Evolutionary conservation across 2,888 invertebrate species (phyloP).

Genomic region (Pyrocoelia pectoralis): DNA sequence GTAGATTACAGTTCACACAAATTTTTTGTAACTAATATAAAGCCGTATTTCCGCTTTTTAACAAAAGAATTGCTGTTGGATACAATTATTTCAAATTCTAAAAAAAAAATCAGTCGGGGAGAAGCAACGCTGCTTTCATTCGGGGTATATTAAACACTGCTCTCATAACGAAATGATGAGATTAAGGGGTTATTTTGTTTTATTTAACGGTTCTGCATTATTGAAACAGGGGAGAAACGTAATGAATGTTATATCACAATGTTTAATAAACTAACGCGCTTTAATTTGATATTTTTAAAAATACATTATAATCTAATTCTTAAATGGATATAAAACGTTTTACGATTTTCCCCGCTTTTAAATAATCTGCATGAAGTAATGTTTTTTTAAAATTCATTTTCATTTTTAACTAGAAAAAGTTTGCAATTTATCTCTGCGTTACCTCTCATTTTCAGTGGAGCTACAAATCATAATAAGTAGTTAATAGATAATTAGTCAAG

Average conservation of each 20-base stretch:
- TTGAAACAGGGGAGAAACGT: constrained; percentile 1
- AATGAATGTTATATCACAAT: background rate
- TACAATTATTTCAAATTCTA: background rate
- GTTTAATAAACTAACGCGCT: background rate
- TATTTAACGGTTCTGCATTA: background rate
- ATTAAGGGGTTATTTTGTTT: background rate
- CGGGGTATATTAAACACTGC: background rate
- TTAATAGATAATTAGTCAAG: too few species aligned
- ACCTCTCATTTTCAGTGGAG: too few species aligned
- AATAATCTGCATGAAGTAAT: background rate
- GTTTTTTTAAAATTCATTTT: background rate
- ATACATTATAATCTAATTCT: background rate
- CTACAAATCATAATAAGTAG: too few species aligned
- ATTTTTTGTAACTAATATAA: background rate
- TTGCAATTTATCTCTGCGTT: too few species aligned
- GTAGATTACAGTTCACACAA: too few species aligned
- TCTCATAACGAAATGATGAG: background rate
- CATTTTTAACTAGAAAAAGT: background rate
- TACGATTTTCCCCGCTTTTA: background rate
- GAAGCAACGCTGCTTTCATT: background rate
- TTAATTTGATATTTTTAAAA: background rate
- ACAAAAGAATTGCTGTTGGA: background rate
- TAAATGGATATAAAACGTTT: background rate
- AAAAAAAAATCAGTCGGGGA: background rate
- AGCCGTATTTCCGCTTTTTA: background rate